Evolutionary conservation across 1,140 invertebrate species (phyloP).

Genomic region (Bombyx mori): ASM3026992v2 NC_085112.1:6915001-6915500

Average conservation of each 20-base stretch:
- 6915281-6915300: slow-evolving; percentile 73
- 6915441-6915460: slow-evolving; percentile 72
- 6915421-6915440: slow-evolving; percentile 70
- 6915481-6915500: slow-evolving; percentile 48
- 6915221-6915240: slow-evolving; percentile 72
- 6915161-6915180: slow-evolving; percentile 71
- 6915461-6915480: slow-evolving; percentile 60
- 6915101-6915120: slow-evolving; percentile 58
- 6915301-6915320: slow-evolving; percentile 72
- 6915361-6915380: slow-evolving; percentile 70
- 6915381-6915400: slow-evolving; percentile 73
- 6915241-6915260: slow-evolving; percentile 71
- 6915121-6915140: slow-evolving; percentile 57
- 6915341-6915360: slow-evolving; percentile 73
- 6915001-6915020: slow-evolving; percentile 47
- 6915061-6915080: slow-evolving; percentile 69
- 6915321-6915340: slow-evolving; percentile 72
- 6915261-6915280: slow-evolving; percentile 72
- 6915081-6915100: slow-evolving; percentile 71
- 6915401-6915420: slow-evolving; percentile 64
- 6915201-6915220: slow-evolving; percentile 72
- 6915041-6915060: slow-evolving; percentile 68
- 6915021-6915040: slow-evolving; percentile 46
- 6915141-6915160: slow-evolving; percentile 59
- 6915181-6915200: slow-evolving; percentile 71